A percentile compares a stretch with the other conserved stretches of the same genome.
Evolutionary conservation across 2,113 vertebrate species (phyloP).

Genomic region (Paracanthobrama guichenoti): DNA sequence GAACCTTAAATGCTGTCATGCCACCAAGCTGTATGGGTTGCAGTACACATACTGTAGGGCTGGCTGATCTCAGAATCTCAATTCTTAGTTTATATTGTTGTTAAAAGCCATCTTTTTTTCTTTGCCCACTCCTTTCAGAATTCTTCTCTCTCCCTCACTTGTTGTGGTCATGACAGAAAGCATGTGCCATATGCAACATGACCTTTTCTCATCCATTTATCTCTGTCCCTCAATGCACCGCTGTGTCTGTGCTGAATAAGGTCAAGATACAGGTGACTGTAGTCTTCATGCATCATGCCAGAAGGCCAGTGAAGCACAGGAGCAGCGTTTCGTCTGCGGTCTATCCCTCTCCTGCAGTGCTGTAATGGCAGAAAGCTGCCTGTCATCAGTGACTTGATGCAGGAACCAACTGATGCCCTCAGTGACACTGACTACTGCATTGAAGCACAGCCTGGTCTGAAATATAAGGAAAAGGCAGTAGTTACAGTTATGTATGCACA

Average conservation of each 20-base stretch:
- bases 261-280: conserved; percentile 9
- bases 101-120: not conserved
- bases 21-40: not conserved
- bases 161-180: conserved; percentile 15
- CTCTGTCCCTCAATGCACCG: not conserved
- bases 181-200: conserved; percentile 5
- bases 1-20: not conserved
- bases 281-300: conserved; percentile 16
- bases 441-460: not conserved
- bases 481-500: not conserved
- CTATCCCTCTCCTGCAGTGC: conserved; percentile 19
- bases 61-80: not conserved
- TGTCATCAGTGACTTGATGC: not conserved
- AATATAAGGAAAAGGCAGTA: not conserved
- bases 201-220: conserved; percentile 43
- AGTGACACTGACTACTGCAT: conserved; percentile 1
- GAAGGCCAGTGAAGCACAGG: not conserved
- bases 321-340: conserved; percentile 11
- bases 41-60: not conserved
- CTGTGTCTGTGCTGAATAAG: conserved; percentile 23
- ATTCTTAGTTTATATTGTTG: not conserved
- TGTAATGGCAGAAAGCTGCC: conserved; percentile 29
- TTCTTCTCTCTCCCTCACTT: not conserved
- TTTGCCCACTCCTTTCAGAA: not conserved
- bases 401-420: conserved; percentile 13